phyloP scores from a whole-genome alignment of 2,113 vertebrate genomes.

The Paraplagusia blochii region DNA sequence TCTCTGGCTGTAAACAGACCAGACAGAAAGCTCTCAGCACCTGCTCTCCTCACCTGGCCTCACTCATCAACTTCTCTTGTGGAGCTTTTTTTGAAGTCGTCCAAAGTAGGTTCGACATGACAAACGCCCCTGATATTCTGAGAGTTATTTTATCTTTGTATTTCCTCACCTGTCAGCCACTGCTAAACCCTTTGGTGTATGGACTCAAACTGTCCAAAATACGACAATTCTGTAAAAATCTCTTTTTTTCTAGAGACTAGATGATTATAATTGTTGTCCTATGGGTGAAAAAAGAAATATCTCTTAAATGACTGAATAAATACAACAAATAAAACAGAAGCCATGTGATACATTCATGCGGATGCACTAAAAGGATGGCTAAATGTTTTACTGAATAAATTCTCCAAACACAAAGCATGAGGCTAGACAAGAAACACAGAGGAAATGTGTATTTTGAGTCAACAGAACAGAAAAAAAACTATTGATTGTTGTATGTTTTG shows the following conservation, averaged over 20 bases:
- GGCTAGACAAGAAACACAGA: too few species aligned
- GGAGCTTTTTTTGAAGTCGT: slow-evolving; percentile 42
- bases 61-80: slow-evolving; percentile 44
- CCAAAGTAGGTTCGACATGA: slow-evolving; percentile 41
- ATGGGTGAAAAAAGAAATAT: too few species aligned
- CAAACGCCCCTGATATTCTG: slow-evolving; percentile 13
- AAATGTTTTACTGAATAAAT: too few species aligned
- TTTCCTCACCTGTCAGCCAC: slow-evolving; percentile 22
- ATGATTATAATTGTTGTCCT: not conserved
- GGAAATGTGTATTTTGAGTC: too few species aligned
- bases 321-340: too few species aligned
- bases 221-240: slow-evolving; percentile 2
- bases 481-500: too few species aligned
- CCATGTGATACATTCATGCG: too few species aligned
- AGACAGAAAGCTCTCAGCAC: slow-evolving; percentile 37
- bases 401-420: too few species aligned
- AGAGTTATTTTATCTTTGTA: slow-evolving; percentile 45
- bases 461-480: too few species aligned
- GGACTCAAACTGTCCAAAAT: slow-evolving; percentile 40
- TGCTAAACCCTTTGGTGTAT: not conserved
- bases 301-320: too few species aligned
- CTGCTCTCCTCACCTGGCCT: slow-evolving; percentile 41
- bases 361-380: too few species aligned
- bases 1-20: slow-evolving; percentile 3
- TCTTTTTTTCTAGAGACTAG: not conserved